phyloP scores from a whole-genome alignment of 1,140 invertebrate species.

The Aphelenchoides fujianensis region DNA sequence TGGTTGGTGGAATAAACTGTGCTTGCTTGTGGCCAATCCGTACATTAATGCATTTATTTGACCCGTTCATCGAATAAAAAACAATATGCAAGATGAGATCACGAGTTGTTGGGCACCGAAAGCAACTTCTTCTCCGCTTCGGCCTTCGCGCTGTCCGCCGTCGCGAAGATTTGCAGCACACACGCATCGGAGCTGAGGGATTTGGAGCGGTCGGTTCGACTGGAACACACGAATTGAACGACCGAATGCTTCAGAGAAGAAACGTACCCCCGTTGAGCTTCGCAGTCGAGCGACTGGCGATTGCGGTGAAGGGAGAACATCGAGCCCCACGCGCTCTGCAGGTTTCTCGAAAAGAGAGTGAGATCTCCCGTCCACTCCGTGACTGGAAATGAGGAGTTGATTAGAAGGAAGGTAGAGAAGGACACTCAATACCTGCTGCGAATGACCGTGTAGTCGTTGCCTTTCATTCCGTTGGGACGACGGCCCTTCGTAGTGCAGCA shows the following conservation, averaged over 20 bases:
- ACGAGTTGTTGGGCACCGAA: conserved; percentile 12
- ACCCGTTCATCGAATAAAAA: too few relatives aligned
- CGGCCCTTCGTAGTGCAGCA: conserved; percentile 21
- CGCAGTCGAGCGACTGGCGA: background rate
- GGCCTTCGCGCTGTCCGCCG: background rate
- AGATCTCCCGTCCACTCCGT: background rate
- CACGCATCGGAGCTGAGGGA: conserved; percentile 16
- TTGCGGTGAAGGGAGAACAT: conserved; percentile 10
- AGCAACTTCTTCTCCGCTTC: conserved; percentile 11
- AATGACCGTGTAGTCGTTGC: background rate
- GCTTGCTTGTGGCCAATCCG: too few relatives aligned
- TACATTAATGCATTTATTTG: background rate
- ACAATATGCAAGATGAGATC: too few relatives aligned
- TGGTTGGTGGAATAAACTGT: too few relatives aligned
- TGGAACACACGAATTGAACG: conserved; percentile 1
- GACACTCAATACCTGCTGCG: background rate
- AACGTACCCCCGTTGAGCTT: background rate
- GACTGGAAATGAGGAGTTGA: conserved; percentile 7
- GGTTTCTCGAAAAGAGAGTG: conserved; percentile 7
- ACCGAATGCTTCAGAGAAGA: background rate
- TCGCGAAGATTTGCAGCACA: conserved; percentile 11
- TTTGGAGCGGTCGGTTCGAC: conserved; percentile 11
- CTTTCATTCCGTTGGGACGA: background rate
- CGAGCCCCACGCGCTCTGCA: conserved; percentile 9
- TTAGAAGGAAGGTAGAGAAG: background rate